Percentiles rank a stretch among this genome's conserved stretches.
phyloP scores from a whole-genome alignment of 2,113 vertebrate species.

The Leptocoma aspasia region DNA sequence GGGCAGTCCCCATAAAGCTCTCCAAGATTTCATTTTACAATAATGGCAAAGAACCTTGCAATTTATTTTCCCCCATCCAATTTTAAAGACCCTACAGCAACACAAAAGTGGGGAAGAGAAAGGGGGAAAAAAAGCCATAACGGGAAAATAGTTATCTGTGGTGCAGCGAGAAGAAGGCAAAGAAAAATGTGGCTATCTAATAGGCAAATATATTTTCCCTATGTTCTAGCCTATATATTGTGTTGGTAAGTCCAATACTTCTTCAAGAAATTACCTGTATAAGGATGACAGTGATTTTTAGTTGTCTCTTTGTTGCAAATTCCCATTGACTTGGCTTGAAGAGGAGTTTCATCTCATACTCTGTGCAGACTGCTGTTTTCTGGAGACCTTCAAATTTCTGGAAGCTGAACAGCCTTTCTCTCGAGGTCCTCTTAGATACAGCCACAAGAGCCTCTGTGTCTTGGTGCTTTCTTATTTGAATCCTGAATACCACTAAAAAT shows the following conservation, averaged over 20 bases:
- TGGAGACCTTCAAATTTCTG: neutral
- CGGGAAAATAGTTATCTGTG: neutral
- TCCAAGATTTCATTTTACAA: conserved; percentile 65
- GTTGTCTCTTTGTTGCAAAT: neutral
- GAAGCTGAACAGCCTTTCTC: neutral
- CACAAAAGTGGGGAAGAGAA: conserved; percentile 45
- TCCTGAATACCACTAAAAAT: neutral
- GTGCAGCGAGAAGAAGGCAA: neutral
- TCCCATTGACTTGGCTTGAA: neutral
- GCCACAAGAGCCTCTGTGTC: neutral
- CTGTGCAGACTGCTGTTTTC: conserved; percentile 13
- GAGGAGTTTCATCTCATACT: neutral
- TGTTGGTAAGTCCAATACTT: neutral
- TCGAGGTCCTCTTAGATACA: neutral
- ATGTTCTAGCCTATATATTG: neutral
- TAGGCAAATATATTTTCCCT: neutral
- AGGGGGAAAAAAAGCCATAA: rapidly evolving
- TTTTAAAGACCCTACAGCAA: conserved; percentile 77
- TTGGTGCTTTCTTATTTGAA: neutral
- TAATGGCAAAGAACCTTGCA: conserved; percentile 55
- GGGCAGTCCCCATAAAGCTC: conserved; percentile 48
- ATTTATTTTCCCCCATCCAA: conserved; percentile 69
- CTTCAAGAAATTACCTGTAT: neutral
- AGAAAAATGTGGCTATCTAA: neutral
- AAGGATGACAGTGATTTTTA: neutral